Evolutionary conservation across 2,113 vertebrate species (phyloP).

Genomic region (Brachyhypopomus gauderio): DNA sequence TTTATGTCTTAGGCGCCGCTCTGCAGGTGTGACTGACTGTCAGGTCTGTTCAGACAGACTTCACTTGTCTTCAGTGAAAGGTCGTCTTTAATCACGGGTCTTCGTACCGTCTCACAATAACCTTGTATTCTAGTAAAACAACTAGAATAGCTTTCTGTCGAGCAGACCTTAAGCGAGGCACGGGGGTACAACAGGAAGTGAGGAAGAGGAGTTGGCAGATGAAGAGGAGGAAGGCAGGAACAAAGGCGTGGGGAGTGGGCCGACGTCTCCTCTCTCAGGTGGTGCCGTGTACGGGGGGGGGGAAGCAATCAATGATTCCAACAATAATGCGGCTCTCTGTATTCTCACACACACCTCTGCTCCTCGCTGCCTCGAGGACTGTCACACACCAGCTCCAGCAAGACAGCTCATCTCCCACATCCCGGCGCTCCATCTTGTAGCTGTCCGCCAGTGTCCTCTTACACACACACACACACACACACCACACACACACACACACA

Average conservation of each 20-base stretch:
- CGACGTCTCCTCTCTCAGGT: constrained; percentile 47
- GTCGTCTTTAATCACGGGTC: too few relatives aligned
- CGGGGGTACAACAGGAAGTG: background rate
- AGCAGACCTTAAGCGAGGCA: background rate
- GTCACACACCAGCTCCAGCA: constrained; percentile 65
- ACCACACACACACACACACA: constrained; percentile 37
- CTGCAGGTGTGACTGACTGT: too few relatives aligned
- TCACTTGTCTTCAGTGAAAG: too few relatives aligned
- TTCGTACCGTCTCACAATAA: background rate
- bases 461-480: too few relatives aligned
- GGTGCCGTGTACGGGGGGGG: constrained; percentile 50
- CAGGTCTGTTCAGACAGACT: too few relatives aligned
- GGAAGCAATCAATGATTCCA: constrained; percentile 80
- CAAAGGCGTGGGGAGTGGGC: constrained; percentile 35
- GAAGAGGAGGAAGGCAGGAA: constrained; percentile 37
- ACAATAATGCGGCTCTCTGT: constrained; percentile 80
- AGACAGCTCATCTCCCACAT: constrained; percentile 67
- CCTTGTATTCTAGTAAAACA: background rate
- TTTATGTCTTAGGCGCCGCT: too few relatives aligned
- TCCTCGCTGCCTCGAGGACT: constrained; percentile 63
- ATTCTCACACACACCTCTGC: constrained; percentile 79
- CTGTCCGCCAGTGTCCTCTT: constrained; percentile 57
- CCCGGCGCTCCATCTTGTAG: constrained; percentile 67
- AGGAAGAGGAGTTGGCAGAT: background rate
- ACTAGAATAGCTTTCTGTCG: background rate